Base-by-base conservation (phyloP, 2,888 invertebrate species). In the Drepanosiphum platanoidis region DNA sequence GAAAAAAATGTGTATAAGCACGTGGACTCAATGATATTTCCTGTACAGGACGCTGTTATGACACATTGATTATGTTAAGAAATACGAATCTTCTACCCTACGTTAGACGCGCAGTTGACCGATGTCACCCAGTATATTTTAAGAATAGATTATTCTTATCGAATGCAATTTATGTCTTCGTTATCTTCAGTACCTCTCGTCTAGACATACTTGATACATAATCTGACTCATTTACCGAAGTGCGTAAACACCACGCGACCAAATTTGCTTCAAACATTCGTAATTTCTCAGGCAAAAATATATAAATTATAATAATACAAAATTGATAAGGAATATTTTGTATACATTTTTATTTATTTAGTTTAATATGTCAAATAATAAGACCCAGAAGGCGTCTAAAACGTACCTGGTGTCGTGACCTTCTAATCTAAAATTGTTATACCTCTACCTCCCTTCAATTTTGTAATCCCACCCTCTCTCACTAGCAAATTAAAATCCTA, bases 311-410 rank as follows among this genome's bases (percentile, higher is more conserved):
- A 61, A 77, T 15, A 77, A 77, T 77, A 77, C 27, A 77, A 36
- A 77, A 77, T n/a, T 27, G 5, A 77, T 27, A 77, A 15, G 77
- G 52, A 58, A 75, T 58, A 75, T 75, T 52, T 75, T 58, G 32
- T 75, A n/a, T n/a, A 77, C n/a, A 61, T 61, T 77, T 77, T 77
- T 77, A 77, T 77, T 61, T 77, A 77, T 77, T 77, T 77, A 61
- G 77, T 61, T 58, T 75, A 52, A 75, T 22, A 75, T 58, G 75
- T 75, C 58, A 75, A 22, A 61, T 61, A 58, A 75, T 77, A 77
- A 77, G 36, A 77, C n/a, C n/a, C n/a, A n/a, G n/a, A n/a, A n/a
- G n/a, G n/a, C n/a, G n/a, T n/a, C n/a, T n/a, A n/a, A n/a, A n/a
- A n/a, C n/a, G n/a, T n/a, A n/a, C n/a, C n/a, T n/a, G n/a, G n/a